These are phyloP conservation scores for Enteromius mattozi DNA, from an alignment of 2,797 vertebrate genomes.

Conservation along the genomic window DNA sequence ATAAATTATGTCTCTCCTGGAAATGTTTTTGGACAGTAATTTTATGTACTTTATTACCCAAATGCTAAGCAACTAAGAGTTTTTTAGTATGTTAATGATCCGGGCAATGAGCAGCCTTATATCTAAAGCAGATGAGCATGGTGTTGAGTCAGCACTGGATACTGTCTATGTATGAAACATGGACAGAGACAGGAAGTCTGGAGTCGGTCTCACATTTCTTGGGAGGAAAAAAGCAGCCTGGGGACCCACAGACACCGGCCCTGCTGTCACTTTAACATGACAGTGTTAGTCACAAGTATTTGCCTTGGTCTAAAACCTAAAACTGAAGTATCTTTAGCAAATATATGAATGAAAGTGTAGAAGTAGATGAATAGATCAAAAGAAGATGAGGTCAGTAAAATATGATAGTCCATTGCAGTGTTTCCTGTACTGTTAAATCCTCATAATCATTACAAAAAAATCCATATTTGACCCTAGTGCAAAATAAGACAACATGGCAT, in stretches of 20 bases:
- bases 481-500: background rate
- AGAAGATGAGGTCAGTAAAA: background rate
- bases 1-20: background rate
- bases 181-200: conserved; percentile 50
- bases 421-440: background rate
- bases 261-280: background rate
- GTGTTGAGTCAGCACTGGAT: conserved; percentile 45
- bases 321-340: conserved; percentile 5
- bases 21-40: background rate
- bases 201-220: conserved; percentile 51
- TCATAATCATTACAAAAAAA: background rate
- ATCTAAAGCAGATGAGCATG: conserved; percentile 33
- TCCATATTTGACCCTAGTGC: background rate
- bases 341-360: background rate
- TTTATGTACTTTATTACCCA: background rate
- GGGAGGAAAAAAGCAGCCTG: conserved; percentile 37
- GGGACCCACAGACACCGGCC: background rate
- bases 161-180: conserved; percentile 12
- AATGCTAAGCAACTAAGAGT: background rate
- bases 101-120: background rate
- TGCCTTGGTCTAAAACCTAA: background rate
- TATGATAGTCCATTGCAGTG: background rate
- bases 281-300: background rate
- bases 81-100: background rate
- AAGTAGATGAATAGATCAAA: background rate